Conservation (phyloP, 2,888 invertebrate species). For the Mythimna vitellina region DNA sequence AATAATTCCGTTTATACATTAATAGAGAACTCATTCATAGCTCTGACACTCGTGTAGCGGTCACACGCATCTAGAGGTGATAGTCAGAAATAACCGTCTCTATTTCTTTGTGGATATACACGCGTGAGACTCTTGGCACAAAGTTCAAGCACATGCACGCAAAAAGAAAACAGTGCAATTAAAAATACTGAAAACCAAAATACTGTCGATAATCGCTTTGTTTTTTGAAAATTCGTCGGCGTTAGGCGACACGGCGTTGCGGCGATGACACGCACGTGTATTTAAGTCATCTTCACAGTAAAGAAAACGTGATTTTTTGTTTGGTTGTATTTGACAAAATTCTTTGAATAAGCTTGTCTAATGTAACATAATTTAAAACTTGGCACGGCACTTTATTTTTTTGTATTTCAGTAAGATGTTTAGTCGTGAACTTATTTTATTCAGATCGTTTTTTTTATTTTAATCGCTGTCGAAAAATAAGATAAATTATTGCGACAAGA, state of each 20-base stretch:
- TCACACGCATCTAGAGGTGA: slow-evolving; percentile 63
- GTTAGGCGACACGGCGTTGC: slow-evolving; percentile 66
- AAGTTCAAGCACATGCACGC: slow-evolving; percentile 67
- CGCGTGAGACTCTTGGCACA: slow-evolving; percentile 79
- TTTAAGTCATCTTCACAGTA: slow-evolving; percentile 27
- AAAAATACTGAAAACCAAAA: slow-evolving; percentile 67
- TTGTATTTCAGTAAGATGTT: slow-evolving; percentile 39
- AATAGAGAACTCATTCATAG: slow-evolving; percentile 61
- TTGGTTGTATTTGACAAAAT: slow-evolving; percentile 40
- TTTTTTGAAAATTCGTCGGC: slow-evolving; percentile 74
- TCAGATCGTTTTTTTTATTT: slow-evolving; percentile 29
- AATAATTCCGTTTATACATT: slow-evolving; percentile 52
- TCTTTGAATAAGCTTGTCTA: slow-evolving; percentile 42
- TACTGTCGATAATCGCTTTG: slow-evolving; percentile 79
- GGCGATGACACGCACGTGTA: slow-evolving; percentile 54
- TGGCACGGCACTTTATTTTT: slow-evolving; percentile 33
- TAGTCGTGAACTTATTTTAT: slow-evolving; percentile 18
- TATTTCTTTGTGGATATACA: slow-evolving; percentile 74
- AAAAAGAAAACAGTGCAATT: slow-evolving; percentile 72
- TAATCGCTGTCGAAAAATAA: slow-evolving; percentile 19
- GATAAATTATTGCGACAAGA: slow-evolving; percentile 1
- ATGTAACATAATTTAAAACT: slow-evolving; percentile 44
- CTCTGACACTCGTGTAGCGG: slow-evolving; percentile 45
- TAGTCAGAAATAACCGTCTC: slow-evolving; percentile 77
- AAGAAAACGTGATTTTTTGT: slow-evolving; percentile 36